Evolutionary conservation across 2,113 vertebrate genomes (phyloP).

Genomic region (Cercocebus atys): DNA sequence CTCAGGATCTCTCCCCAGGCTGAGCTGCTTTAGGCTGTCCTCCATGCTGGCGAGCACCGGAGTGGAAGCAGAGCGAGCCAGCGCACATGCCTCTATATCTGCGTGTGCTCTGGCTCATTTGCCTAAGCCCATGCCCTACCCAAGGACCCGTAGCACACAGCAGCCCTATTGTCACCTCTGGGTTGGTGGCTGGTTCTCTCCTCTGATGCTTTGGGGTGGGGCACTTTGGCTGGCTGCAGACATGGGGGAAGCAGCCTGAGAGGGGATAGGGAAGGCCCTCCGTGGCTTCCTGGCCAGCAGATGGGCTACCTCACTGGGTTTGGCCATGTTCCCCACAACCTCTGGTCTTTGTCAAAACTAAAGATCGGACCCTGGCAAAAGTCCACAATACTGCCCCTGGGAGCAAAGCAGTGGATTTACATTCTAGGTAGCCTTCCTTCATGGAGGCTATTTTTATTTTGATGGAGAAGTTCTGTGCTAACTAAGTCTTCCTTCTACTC

Average conservation of each 20-base stretch:
- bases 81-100: background rate
- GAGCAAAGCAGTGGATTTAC: background rate
- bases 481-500: background rate
- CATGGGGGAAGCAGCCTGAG: background rate
- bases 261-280: too few relatives aligned
- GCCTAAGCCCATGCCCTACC: constrained; percentile 80
- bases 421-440: background rate
- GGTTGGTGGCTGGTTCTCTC: background rate
- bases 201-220: background rate
- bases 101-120: constrained; percentile 80
- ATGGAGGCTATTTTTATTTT: background rate
- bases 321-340: background rate
- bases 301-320: background rate
- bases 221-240: background rate
- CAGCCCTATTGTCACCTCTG: constrained; percentile 74
- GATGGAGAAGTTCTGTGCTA: background rate
- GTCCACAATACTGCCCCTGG: background rate
- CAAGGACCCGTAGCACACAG: constrained; percentile 28
- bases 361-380: background rate
- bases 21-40: constrained; percentile 26
- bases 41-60: constrained; percentile 79
- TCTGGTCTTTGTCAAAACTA: background rate
- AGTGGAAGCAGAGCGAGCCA: accelerated
- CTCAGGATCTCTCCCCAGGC: background rate
- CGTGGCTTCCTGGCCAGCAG: background rate